Conservation (phyloP, 2,888 invertebrate species). For the Anticlea derivata region DNA sequence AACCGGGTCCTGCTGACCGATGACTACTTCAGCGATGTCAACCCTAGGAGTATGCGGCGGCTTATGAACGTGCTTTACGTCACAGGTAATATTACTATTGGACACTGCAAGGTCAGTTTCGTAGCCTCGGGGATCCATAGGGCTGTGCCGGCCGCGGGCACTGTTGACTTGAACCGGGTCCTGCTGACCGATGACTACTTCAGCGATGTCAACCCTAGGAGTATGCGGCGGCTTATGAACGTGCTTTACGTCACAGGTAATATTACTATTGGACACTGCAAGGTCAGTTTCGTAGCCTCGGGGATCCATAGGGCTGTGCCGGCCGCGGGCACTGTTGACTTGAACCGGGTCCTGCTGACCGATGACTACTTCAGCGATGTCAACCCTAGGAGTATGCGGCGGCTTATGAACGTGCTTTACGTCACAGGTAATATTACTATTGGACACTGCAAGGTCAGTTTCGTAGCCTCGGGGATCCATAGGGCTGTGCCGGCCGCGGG, state of each 20-base stretch:
- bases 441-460: too few species aligned
- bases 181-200: conserved; percentile 99
- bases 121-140: conserved; percentile 95
- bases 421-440: conserved; percentile 92
- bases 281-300: conserved; percentile 96
- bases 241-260: conserved; percentile 97
- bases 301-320: conserved; percentile 87
- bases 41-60: conserved; percentile 97
- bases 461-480: conserved; percentile 95
- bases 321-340: conserved; percentile 88
- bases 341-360: conserved; percentile 93
- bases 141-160: conserved; percentile 85
- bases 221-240: conserved; percentile 98
- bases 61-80: conserved; percentile 98
- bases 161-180: conserved; percentile 89
- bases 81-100: conserved; percentile 90
- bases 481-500: conserved; percentile 86
- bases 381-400: conserved; percentile 97
- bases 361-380: conserved; percentile 99
- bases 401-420: conserved; percentile 98
- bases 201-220: conserved; percentile 98
- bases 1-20: conserved; percentile 96
- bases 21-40: conserved; percentile 99
- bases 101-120: too few species aligned
- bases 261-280: too few species aligned